Base-by-base conservation (phyloP, 2,888 invertebrate species). In the Megaustenia siamemsis region DNA sequence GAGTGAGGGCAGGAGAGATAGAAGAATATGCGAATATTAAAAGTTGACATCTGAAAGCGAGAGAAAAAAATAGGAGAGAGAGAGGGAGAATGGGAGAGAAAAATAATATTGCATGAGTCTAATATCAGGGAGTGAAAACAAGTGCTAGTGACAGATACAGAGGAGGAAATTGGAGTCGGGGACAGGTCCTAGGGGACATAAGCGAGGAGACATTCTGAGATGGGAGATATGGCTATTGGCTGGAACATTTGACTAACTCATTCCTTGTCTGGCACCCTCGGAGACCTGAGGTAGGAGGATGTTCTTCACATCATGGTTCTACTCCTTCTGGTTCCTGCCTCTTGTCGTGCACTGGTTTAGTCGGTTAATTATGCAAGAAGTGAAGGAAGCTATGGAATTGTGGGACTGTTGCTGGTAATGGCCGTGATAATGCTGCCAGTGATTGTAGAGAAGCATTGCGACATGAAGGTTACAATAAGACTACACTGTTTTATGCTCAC, bases 211-310 rank as follows among this genome's bases (percentile, higher is more conserved):
- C 73, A 73, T 45, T 32, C 45, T n/a, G 73, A 49, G 49, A 73
- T 73, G 45, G 21, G 32, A 73, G 45, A 73, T 73, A 73, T 43
- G 32, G 73, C 73, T 32, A 73, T 73, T 73, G 71, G 73, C 32
- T 73, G 28, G 73, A 73, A 73, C 73, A 73, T 73, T 73, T 73
- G 73, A 73, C 73, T 73, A 73, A 49, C 73, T 49, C 49, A 49
- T 49, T 73, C 49, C 49, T 73, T 49, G 49, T 73, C 28, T 49
- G 49, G 35, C 73, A n/a, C 49, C 32, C 49, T 49, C 8, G 10
- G 73, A 18, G 73, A 49, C 32, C 32, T 73, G 49, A 49, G 73
- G 32, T 49, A 32, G 49, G 32, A 45, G 68, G 40, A 15, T n/a
- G 28, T 28, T 10, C 35, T n/a, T n/a, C n/a, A n/a, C n/a, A n/a